These are phyloP conservation scores for Napeogenes inachia DNA, from an alignment of 2,888 invertebrate genomes.

Conservation along the genomic window DNA sequence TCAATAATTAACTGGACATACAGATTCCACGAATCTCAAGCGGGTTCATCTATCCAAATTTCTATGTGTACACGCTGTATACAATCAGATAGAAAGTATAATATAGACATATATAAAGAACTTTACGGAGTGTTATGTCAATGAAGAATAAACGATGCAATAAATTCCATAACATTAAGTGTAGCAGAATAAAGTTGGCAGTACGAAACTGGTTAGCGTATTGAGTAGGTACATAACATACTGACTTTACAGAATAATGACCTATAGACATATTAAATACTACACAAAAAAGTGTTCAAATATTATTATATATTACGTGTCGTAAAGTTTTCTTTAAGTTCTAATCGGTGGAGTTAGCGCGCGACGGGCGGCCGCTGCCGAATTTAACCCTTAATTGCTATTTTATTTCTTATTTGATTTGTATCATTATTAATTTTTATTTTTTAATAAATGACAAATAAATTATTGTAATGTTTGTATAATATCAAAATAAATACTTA, in stretches of 20 bases:
- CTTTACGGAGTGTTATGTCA: conserved; percentile 22
- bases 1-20: conserved; percentile 73
- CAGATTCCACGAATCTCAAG: conserved; percentile 58
- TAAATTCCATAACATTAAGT: not conserved
- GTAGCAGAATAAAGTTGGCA: conserved; percentile 20
- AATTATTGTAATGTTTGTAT: too few species aligned
- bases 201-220: conserved; percentile 30
- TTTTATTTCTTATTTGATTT: conserved; percentile 31
- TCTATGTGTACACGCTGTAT: conserved; percentile 25
- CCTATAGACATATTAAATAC: conserved; percentile 38
- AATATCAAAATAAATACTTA: too few species aligned
- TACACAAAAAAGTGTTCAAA: conserved; percentile 5
- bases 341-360: conserved; percentile 50
- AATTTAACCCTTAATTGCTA: conserved; percentile 51
- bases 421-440: conserved; percentile 18
- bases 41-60: conserved; percentile 41
- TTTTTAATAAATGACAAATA: not conserved
- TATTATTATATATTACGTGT: conserved; percentile 1
- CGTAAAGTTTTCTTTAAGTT: conserved; percentile 23
- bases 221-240: conserved; percentile 31
- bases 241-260: conserved; percentile 33
- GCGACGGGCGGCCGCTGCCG: conserved; percentile 62
- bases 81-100: conserved; percentile 28
- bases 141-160: conserved; percentile 13
- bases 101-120: conserved; percentile 10